phyloP scores from a whole-genome alignment of 2,797 vertebrate species.

The Pyrocephalus nanus region DNA sequence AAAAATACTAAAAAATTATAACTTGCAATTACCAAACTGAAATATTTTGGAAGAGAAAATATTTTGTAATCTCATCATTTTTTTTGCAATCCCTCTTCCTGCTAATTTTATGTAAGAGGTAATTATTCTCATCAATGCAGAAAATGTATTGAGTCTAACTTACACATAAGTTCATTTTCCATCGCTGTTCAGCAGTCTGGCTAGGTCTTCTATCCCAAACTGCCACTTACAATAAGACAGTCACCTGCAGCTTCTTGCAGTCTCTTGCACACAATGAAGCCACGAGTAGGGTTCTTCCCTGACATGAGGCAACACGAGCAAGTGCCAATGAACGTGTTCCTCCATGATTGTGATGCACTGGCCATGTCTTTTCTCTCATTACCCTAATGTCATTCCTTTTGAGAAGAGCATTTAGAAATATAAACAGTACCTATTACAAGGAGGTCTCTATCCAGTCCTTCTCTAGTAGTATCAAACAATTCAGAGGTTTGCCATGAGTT shows the following conservation, averaged over 20 bases:
- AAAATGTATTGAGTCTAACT: neutral
- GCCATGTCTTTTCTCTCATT: neutral
- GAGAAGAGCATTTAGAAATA: neutral
- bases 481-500: neutral
- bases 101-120: neutral
- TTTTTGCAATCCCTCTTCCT: neutral
- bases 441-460: neutral
- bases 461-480: neutral
- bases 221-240: neutral
- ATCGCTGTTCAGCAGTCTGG: neutral
- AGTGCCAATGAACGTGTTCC: neutral
- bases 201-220: neutral
- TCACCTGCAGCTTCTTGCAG: neutral
- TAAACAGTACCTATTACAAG: neutral
- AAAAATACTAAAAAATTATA: neutral
- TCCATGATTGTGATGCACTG: neutral
- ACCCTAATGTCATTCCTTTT: neutral
- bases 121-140: neutral
- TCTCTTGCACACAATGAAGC: neutral
- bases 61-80: conserved; percentile 18
- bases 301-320: neutral
- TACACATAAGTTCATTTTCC: neutral
- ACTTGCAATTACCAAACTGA: conserved; percentile 12
- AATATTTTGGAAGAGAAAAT: conserved; percentile 37
- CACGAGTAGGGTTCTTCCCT: neutral